Evolutionary conservation across 2,797 vertebrate genomes (phyloP).

Genomic region (Gymnocypris eckloni): DNA sequence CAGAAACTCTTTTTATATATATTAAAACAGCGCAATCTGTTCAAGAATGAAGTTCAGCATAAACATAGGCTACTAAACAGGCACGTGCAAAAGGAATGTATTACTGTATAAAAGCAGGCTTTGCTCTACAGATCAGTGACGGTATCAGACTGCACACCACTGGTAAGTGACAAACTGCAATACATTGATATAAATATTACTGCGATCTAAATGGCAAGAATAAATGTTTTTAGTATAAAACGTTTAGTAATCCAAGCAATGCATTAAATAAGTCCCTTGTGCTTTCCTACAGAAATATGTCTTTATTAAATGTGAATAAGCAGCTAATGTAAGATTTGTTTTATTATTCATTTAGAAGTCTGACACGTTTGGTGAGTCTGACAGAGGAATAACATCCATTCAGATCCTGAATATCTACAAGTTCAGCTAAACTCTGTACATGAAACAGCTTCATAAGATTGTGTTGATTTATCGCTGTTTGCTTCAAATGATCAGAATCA

Average conservation of each 20-base stretch:
- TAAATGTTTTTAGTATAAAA: no score
- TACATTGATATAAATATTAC: background rate
- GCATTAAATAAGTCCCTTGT: no score
- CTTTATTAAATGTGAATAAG: background rate
- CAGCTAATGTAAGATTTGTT: background rate
- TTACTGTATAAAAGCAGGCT: background rate
- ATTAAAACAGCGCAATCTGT: no score
- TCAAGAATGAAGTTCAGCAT: no score
- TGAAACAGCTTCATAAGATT: background rate
- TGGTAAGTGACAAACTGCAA: background rate
- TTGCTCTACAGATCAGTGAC: rapidly evolving
- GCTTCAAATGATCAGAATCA: background rate
- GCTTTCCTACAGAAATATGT: background rate
- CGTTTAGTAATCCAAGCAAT: background rate
- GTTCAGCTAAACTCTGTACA: background rate
- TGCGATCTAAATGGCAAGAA: no score
- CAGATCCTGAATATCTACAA: background rate
- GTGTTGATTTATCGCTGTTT: background rate
- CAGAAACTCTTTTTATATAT: no score
- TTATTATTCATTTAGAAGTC: background rate
- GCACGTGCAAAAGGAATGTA: no score
- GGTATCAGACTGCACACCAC: background rate
- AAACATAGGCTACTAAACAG: no score
- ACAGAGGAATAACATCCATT: background rate
- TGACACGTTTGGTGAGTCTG: background rate